phyloP scores from a whole-genome alignment of 2,888 invertebrate species.

The Alloscopus bannaensis region DNA sequence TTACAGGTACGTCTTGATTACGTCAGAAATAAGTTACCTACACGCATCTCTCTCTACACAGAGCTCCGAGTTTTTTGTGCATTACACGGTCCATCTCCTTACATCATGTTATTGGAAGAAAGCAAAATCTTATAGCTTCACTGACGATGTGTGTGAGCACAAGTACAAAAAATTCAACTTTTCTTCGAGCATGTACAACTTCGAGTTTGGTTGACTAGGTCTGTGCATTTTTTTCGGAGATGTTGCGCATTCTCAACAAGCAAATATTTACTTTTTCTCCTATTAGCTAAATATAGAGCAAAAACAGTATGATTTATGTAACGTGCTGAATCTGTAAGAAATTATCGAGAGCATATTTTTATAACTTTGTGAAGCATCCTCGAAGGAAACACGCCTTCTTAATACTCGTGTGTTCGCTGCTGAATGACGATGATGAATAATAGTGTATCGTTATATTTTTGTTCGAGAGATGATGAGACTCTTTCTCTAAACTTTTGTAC shows the following conservation, averaged over 20 bases:
- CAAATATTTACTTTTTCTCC: conserved; percentile 56
- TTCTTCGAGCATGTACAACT: too few species aligned
- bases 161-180: too few species aligned
- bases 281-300: conserved; percentile 54
- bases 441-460: background rate
- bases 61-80: too few species aligned
- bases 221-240: conserved; percentile 6
- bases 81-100: too few species aligned
- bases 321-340: background rate
- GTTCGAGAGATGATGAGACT: conserved; percentile 6
- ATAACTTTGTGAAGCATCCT: background rate
- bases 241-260: conserved; percentile 25
- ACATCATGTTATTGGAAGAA: too few species aligned
- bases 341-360: too few species aligned
- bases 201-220: background rate
- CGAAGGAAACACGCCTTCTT: background rate
- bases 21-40: too few species aligned
- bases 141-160: too few species aligned
- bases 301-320: conserved; percentile 34
- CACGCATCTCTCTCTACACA: background rate
- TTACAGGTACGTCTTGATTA: conserved; percentile 77
- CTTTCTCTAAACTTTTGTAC: too few species aligned
- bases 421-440: background rate
- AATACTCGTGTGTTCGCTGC: background rate
- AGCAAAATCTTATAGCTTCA: too few species aligned